phyloP scores from a whole-genome alignment of 2,113 vertebrate genomes.

The Corapipo altera region DNA sequence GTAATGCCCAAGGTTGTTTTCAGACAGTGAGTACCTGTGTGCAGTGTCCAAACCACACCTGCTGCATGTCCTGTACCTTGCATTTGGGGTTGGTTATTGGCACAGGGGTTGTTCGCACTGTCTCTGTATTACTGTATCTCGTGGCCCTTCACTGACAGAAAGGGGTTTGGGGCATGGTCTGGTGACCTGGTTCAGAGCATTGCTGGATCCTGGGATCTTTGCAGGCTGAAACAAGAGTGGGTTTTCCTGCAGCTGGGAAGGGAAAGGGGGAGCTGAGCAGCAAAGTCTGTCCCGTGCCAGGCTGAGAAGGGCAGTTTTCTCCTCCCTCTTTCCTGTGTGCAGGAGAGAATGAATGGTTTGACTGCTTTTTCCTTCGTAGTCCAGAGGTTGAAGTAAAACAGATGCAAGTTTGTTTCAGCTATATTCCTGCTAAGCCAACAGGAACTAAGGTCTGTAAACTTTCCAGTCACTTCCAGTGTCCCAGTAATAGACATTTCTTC shows the following conservation, averaged over 20 bases:
- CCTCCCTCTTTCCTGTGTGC: background rate
- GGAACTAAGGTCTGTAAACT: background rate
- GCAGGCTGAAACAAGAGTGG: background rate
- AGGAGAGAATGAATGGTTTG: background rate
- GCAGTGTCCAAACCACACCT: background rate
- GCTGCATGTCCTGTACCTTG: rapidly evolving
- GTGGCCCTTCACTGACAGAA: background rate
- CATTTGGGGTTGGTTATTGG: background rate
- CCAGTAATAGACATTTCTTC: background rate
- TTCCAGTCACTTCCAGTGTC: background rate
- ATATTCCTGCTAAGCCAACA: background rate
- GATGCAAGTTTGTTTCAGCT: background rate
- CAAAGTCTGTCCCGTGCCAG: background rate
- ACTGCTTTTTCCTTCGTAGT: background rate
- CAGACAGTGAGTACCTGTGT: background rate
- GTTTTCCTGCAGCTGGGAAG: background rate
- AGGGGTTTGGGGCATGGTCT: background rate
- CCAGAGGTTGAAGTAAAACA: background rate
- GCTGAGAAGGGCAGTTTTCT: background rate
- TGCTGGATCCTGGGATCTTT: rapidly evolving
- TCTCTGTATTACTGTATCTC: rapidly evolving
- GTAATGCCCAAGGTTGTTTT: background rate
- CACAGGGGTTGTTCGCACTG: background rate
- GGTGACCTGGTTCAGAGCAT: background rate
- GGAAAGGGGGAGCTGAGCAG: background rate